Conservation (phyloP, 1,140 invertebrate genomes). For the Cotesia chilonis region DNA sequence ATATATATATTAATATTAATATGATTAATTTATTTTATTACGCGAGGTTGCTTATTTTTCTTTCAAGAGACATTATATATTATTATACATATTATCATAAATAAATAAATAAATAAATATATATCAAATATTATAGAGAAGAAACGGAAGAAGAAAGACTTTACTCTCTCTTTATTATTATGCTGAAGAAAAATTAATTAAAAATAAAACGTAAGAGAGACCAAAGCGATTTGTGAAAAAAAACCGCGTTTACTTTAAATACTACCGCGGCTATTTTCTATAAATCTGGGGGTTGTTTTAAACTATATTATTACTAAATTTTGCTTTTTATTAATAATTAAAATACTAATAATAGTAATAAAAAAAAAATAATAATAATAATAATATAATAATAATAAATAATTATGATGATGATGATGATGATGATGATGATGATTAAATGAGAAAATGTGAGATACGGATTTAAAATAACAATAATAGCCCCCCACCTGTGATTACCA, state of each 20-base stretch:
- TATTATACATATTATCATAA: slow-evolving; percentile 39
- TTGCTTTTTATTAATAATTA: too few species aligned
- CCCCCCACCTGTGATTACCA: slow-evolving; percentile 5
- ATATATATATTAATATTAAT: slow-evolving; percentile 13
- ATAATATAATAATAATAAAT: too few species aligned
- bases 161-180: not conserved
- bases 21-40: too few species aligned
- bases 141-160: not conserved
- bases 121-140: slow-evolving; percentile 20
- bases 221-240: too few species aligned
- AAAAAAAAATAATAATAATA: too few species aligned
- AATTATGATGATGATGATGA: too few species aligned
- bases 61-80: slow-evolving; percentile 45
- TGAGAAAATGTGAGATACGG: not conserved
- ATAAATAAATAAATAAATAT: slow-evolving; percentile 26
- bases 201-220: slow-evolving; percentile 3
- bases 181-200: not conserved
- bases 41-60: slow-evolving; percentile 41
- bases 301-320: too few species aligned
- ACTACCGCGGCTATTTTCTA: too few species aligned
- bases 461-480: not conserved
- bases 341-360: too few species aligned
- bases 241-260: too few species aligned
- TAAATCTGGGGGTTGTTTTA: too few species aligned
- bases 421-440: too few species aligned